These are phyloP conservation scores for Euspilapteryx auroguttella DNA, from an alignment of 2,888 invertebrate genomes.

Conservation along the genomic window DNA sequence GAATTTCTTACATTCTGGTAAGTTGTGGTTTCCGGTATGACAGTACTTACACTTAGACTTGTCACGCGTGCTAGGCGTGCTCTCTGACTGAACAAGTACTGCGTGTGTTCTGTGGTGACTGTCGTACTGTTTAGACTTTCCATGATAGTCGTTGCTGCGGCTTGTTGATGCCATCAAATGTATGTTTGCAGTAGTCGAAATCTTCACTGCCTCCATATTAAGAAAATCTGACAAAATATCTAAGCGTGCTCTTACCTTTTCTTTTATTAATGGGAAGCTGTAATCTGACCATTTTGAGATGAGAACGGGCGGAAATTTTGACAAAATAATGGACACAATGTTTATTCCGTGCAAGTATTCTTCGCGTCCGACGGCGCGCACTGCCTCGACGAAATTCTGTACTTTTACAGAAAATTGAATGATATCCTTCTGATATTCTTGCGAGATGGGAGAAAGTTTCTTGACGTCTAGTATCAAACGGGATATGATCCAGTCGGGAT, in stretches of 20 bases:
- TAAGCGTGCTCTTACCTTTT: not conserved
- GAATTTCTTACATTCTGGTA: too few relatives aligned
- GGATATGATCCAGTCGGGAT: slow-evolving; percentile 1
- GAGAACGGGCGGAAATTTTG: slow-evolving; percentile 4
- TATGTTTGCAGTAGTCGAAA: not conserved
- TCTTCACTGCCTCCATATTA: not conserved
- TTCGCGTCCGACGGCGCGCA: too few relatives aligned
- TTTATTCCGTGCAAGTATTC: slow-evolving; percentile 2
- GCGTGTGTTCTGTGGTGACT: not conserved
- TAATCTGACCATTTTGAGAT: slow-evolving; percentile 4
- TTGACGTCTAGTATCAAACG: too few relatives aligned
- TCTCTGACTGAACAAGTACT: not conserved
- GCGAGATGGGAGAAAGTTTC: not conserved
- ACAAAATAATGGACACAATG: slow-evolving; percentile 1
- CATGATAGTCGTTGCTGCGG: not conserved
- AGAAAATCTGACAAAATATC: not conserved
- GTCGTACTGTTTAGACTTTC: not conserved
- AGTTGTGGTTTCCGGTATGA: too few relatives aligned
- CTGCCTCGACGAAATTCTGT: slow-evolving; percentile 4
- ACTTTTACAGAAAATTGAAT: slow-evolving; percentile 1
- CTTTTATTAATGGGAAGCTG: not conserved
- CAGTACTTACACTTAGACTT: not conserved
- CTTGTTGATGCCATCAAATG: too few relatives aligned
- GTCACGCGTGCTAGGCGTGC: not conserved
- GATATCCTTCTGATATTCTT: slow-evolving; percentile 3